Evolutionary conservation across 64 coral and sea anemone genomes (phyloP).

Genomic region (Stichodactyla helianthus): DNA sequence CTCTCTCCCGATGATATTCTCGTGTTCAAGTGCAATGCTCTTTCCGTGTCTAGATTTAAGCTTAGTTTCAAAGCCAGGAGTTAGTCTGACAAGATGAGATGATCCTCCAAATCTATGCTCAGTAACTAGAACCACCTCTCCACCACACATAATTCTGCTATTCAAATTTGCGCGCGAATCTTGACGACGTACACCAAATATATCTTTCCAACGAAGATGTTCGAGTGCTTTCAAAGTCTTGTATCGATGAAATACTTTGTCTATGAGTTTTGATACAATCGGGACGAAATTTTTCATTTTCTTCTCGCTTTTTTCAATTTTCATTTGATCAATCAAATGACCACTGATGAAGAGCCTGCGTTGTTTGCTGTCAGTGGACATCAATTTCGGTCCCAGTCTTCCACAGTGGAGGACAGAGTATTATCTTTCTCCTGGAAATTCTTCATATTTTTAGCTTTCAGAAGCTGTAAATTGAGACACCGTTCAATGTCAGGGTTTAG

Average conservation of each 20-base stretch:
- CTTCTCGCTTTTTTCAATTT: background rate
- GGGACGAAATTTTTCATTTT: background rate
- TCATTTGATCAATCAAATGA: no score
- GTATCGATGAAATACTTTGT: background rate
- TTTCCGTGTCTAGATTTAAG: conserved; percentile 8
- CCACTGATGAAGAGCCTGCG: background rate
- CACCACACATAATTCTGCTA: background rate
- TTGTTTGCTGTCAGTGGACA: background rate
- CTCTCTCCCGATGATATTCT: background rate
- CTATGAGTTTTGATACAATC: background rate
- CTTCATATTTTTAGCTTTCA: background rate
- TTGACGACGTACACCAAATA: background rate
- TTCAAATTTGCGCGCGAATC: conserved; percentile 2
- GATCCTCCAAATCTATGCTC: background rate
- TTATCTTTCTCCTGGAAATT: background rate
- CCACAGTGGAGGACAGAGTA: background rate
- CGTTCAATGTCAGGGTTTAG: background rate
- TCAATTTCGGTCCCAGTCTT: background rate
- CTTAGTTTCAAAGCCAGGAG: background rate
- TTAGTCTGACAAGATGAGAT: background rate
- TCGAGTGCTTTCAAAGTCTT: background rate
- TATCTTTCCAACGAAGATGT: background rate
- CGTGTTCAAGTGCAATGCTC: background rate
- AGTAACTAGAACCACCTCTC: background rate
- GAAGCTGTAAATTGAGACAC: background rate